Conservation (phyloP, 2,113 vertebrate genomes). For the Semicossyphus pulcher region DNA sequence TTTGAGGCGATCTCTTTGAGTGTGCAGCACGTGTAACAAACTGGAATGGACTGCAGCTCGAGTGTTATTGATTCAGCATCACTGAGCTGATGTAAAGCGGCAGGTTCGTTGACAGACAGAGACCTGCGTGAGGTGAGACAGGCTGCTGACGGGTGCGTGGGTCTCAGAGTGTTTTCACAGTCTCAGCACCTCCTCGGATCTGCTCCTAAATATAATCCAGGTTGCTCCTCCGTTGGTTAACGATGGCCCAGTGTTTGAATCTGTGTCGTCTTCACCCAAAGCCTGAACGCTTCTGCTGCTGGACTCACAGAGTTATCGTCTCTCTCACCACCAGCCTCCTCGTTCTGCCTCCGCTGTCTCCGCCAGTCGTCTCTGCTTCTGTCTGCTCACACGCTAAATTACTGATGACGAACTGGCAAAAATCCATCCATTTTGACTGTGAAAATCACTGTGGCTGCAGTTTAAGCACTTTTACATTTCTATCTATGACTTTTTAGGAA, state of each 20-base stretch:
- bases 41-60: background rate
- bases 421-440: too few species aligned
- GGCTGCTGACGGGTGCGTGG: background rate
- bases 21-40: background rate
- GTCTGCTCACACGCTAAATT: background rate
- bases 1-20: background rate
- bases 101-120: conserved; percentile 22
- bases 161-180: background rate
- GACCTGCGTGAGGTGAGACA: background rate
- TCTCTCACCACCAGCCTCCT: too few species aligned
- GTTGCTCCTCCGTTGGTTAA: background rate
- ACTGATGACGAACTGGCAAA: background rate
- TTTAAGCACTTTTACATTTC: background rate
- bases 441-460: conserved; percentile 1
- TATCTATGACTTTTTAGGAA: background rate
- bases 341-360: too few species aligned
- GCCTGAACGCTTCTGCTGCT: background rate
- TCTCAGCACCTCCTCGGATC: background rate
- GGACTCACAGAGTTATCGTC: background rate
- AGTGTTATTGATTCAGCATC: conserved; percentile 8
- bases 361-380: too few species aligned
- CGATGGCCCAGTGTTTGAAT: background rate
- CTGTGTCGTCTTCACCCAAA: background rate
- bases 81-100: background rate
- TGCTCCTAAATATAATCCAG: background rate